These are phyloP conservation scores for Lagopus muta DNA, from an alignment of 2,113 vertebrate genomes.

Conservation along the genomic window DNA sequence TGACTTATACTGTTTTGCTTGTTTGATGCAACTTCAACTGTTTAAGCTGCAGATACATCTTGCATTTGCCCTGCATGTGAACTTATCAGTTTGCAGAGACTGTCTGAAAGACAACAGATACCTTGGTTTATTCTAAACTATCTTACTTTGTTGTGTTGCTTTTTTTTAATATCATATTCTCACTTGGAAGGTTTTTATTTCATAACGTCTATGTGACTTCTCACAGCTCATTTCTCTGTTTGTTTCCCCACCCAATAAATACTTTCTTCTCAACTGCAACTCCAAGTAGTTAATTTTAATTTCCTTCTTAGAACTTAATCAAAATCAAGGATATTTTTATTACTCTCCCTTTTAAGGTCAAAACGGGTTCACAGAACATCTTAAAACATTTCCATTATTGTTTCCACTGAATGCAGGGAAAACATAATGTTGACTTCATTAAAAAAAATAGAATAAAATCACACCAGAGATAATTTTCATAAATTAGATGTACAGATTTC, in stretches of 20 bases:
- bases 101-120: not conserved
- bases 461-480: slow-evolving; percentile 66
- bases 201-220: not conserved
- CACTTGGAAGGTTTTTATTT: not conserved
- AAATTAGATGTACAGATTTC: slow-evolving; percentile 75
- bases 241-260: not conserved
- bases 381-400: slow-evolving; percentile 75
- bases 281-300: slow-evolving; percentile 2
- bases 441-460: slow-evolving; percentile 64
- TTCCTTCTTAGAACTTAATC: slow-evolving; percentile 29
- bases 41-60: not conserved
- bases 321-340: slow-evolving; percentile 13
- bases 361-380: slow-evolving; percentile 34
- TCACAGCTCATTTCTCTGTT: not conserved
- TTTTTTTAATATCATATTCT: not conserved
- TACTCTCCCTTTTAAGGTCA: slow-evolving; percentile 40
- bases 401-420: slow-evolving; percentile 70
- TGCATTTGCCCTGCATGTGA: not conserved
- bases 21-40: not conserved
- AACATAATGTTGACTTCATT: slow-evolving; percentile 67
- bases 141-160: not conserved
- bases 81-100: not conserved
- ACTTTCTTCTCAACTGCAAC: not conserved
- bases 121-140: not conserved
- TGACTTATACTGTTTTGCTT: accelerated